phyloP scores from a whole-genome alignment of 2,113 vertebrate species.

The Sula dactylatra region DNA sequence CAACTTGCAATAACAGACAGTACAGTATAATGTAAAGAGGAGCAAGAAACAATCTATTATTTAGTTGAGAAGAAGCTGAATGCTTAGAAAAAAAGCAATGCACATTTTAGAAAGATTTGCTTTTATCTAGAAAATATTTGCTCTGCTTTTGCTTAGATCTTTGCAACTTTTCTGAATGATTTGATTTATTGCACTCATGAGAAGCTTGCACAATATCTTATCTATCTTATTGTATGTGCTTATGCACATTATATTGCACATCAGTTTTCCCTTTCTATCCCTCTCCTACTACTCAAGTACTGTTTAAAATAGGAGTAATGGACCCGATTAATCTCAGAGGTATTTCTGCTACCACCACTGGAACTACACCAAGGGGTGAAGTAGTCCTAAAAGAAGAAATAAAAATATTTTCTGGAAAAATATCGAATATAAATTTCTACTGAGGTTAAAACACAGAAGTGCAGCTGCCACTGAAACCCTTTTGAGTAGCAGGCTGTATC shows the following conservation, averaged over 20 bases:
- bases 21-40: neutral
- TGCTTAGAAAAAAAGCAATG: neutral
- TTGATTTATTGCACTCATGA: neutral
- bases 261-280: neutral
- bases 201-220: neutral
- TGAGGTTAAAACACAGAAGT: neutral
- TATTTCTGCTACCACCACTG: neutral
- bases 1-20: neutral
- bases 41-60: neutral
- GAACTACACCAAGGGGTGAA: neutral
- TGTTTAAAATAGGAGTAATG: neutral
- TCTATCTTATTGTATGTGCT: neutral
- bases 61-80: neutral
- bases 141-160: neutral
- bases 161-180: neutral
- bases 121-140: neutral
- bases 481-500: neutral
- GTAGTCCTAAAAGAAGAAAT: neutral
- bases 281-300: neutral
- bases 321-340: neutral
- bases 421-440: neutral
- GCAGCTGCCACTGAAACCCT: constrained; percentile 10
- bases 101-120: neutral
- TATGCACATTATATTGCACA: no score
- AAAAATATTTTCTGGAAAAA: neutral